phyloP scores from a whole-genome alignment of 30 jellyfish, hydroid and myxozoan species.

The Cassiopea xamachana region DNA sequence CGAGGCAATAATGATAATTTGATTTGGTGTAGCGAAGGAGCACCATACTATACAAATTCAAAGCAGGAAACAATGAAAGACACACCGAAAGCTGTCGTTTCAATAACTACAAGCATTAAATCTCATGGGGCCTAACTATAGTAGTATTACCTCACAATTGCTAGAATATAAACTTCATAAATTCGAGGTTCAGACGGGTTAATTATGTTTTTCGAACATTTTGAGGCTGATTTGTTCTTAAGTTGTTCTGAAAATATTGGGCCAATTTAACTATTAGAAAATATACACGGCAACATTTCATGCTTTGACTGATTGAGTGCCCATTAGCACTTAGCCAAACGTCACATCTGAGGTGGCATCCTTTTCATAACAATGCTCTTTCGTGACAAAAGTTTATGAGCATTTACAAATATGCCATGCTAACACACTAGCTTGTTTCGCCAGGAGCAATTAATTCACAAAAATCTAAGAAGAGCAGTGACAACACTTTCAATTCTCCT shows the following conservation, averaged over 20 bases:
- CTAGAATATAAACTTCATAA: too few relatives aligned
- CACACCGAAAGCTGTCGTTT: too few relatives aligned
- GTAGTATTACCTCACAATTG: too few relatives aligned
- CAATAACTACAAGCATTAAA: too few relatives aligned
- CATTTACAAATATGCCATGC: neutral
- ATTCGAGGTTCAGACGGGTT: neutral
- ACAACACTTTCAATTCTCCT: neutral
- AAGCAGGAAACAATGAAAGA: too few relatives aligned
- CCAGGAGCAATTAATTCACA: neutral
- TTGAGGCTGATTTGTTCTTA: neutral
- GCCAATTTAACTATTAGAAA: neutral
- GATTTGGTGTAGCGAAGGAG: too few relatives aligned
- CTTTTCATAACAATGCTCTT: neutral
- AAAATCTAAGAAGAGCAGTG: neutral
- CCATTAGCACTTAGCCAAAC: neutral
- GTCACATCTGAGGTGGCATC: neutral
- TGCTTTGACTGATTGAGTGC: neutral
- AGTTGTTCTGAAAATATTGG: neutral
- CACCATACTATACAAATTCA: too few relatives aligned
- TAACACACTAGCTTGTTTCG: neutral
- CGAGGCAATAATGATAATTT: neutral
- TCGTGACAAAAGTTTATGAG: neutral
- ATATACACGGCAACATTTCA: neutral
- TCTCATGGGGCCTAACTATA: too few relatives aligned
- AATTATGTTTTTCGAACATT: neutral